phyloP scores from a whole-genome alignment of 2,888 invertebrate genomes.

The Aspidiotus destructor region DNA sequence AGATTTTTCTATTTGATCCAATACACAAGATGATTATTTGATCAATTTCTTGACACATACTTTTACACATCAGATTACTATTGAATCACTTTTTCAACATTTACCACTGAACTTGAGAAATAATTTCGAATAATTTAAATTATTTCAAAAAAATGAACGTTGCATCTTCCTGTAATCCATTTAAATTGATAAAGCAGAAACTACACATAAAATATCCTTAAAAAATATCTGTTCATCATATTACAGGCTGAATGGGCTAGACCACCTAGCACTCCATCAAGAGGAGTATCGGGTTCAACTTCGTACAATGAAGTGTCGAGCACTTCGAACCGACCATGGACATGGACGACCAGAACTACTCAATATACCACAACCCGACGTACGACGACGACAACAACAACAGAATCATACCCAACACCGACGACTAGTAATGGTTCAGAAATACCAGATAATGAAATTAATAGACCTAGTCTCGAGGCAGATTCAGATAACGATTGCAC shows the following conservation, averaged over 20 bases:
- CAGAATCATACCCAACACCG: conserved; percentile 9
- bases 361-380: conserved; percentile 3
- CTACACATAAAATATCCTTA: too few species aligned
- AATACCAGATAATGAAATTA: conserved; percentile 17
- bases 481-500: conserved; percentile 42
- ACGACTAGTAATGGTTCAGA: conserved; percentile 1
- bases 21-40: too few species aligned
- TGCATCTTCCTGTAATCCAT: too few species aligned
- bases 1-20: too few species aligned
- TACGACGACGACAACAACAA: conserved; percentile 25
- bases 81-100: too few species aligned
- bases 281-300: not conserved
- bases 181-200: too few species aligned
- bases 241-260: conserved; percentile 38
- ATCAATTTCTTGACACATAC: too few species aligned
- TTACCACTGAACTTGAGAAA: too few species aligned
- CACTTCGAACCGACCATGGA: not conserved
- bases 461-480: not conserved
- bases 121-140: too few species aligned
- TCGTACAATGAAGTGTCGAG: not conserved
- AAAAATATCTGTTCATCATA: not conserved
- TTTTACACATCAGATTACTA: too few species aligned
- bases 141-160: too few species aligned
- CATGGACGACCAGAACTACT: not conserved
- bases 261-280: conserved; percentile 37